Evolutionary conservation across 2,888 invertebrate species (phyloP), one percentile per base, ranked within the genome.

Genomic region (Dicycla oo): DNA sequence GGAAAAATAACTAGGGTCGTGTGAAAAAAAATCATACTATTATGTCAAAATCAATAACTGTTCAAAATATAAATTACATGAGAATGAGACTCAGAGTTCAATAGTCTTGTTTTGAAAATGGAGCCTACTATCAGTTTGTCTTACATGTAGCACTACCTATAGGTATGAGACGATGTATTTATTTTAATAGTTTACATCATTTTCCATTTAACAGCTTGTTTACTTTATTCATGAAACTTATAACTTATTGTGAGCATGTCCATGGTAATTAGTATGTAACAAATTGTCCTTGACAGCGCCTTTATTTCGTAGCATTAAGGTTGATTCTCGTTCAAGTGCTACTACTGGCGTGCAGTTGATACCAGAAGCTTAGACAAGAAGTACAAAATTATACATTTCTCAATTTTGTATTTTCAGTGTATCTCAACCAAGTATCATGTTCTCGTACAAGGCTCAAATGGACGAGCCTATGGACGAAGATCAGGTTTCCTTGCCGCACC

Each of bases 401-500:
- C 1, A 18, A 38, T 54, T 40, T 68, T 75, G 15, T 78, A 38
- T 61, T 93, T 96, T 3, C 95, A 97, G 97, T 82, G 97, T 97
- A 43, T 97, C 97, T 13, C 97, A 97, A 89, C 97, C 97, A 26
- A 97, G 97, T 90, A 97, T 98, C 87, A 97, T 97, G 96, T 98
- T 98, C 94, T 98, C 98, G 62, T 98, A 98, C 94, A 98, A 98
- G 95, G 97, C 97, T 77, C 98, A 98, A 90, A 97, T 97, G 92
- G 98, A 98, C 89, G 98, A 98, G 91, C 97, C 97, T 2, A 96
- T 97, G 92, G 98, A 98, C 82, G 98, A 98, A 83, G 98, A 98
- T 87, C 97, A 97, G 69, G 97, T 98, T 13, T 97, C 97, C 57
- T 92, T 98, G 88, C 98, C 98, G 5, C 97, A 97, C 89, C 98